Evolutionary conservation across 1,140 invertebrate species (phyloP), one percentile per base, ranked within the genome.

Genomic region (Parasteatoda tepidariorum): DNA sequence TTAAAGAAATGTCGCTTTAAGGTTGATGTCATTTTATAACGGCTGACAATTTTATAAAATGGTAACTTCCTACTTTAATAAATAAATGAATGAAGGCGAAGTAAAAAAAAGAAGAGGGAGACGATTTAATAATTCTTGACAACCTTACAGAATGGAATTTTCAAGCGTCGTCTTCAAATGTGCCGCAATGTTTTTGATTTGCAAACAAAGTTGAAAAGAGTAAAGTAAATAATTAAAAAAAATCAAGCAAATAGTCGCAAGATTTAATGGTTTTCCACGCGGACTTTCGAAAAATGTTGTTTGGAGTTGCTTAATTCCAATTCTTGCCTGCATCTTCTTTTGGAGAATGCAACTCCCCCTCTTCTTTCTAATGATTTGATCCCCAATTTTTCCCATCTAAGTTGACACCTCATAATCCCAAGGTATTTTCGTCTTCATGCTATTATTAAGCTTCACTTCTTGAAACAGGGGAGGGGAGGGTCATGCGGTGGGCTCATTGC

Each of bases 351-450:
- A 48, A 48, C 64, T 68, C 48, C 62, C 66, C 78, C 67, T 33
- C 78, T 71, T 62, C 28, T 71, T 48, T 22, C 66, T 82, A 82
- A 82, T 82, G 78, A 82, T 82, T 82, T 82, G 78, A 82, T 82
- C 78, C 67, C 78, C 30, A 79, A 79, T 79, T 79, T 79, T 79
- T 68, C 62, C 75, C 75, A 61, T 71, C 66, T 67, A 31, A 22
- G 24, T 5, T 82, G 78, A 82, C 78, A 82, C 78, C 48, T 71
- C 55, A 41, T 82, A 82, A 82, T 82, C 78, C 78, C 78, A 26
- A 62, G 78, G 66, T 82, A 82, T 82, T 82, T 82, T 68, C 57
- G 55, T 30, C 78, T 71, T 22, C 78, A 33, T 62, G 67, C 78
- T 71, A 71, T 70, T 70, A 82, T 71, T 82, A 82, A 82, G 64